A percentile compares a stretch with the other conserved stretches of the same genome.
Evolutionary conservation across 2,797 vertebrate species (phyloP).

Genomic region (Microctenopoma stevenorrisi): DNA sequence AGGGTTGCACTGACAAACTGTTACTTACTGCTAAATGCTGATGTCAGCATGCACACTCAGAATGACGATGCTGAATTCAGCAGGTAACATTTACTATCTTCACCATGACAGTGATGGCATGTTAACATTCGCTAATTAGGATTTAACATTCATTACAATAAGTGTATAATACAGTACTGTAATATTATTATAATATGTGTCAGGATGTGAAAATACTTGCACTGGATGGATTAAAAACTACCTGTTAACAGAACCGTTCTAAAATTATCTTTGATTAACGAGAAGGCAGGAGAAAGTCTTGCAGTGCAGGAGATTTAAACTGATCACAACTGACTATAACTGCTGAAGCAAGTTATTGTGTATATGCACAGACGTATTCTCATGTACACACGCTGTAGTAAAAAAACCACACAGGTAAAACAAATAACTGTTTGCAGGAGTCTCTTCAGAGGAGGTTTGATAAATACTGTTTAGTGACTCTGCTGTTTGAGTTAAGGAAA

Average conservation of each 20-base stretch:
- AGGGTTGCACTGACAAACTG: not conserved
- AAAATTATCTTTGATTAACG: no score
- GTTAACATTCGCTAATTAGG: not conserved
- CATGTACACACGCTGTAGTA: not conserved
- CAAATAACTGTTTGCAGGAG: not conserved
- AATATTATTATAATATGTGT: no score
- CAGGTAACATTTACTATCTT: no score
- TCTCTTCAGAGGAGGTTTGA: slow-evolving; percentile 4
- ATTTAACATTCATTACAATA: no score
- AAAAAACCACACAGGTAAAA: slow-evolving; percentile 21
- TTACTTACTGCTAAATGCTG: not conserved
- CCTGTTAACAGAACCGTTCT: no score
- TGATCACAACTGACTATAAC: no score
- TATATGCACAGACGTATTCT: not conserved
- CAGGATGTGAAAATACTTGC: no score
- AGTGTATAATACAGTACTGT: no score
- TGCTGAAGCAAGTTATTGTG: not conserved
- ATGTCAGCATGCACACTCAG: not conserved
- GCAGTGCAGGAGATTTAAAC: not conserved
- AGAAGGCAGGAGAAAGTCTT: no score
- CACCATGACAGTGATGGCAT: not conserved
- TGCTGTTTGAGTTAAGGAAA: not conserved
- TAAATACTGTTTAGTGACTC: not conserved
- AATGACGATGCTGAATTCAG: not conserved
- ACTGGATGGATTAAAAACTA: no score